phyloP scores from a whole-genome alignment of 2,113 vertebrate genomes.

The Paralichthys olivaceus region DNA sequence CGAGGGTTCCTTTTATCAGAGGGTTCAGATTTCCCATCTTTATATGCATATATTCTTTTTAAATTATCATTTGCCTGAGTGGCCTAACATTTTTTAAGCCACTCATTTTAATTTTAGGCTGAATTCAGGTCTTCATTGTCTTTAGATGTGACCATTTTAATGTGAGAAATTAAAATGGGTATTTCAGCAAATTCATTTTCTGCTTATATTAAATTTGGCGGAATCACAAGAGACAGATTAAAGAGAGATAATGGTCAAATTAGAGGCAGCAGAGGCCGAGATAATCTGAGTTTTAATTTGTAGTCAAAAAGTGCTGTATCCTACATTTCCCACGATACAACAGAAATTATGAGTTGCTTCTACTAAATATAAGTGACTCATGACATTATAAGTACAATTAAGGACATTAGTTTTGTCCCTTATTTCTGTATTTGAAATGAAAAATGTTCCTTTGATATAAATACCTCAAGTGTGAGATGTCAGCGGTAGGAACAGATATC shows the following conservation, averaged over 20 bases:
- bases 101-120: background rate
- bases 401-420: background rate
- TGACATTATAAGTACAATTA: too few relatives aligned
- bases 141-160: background rate
- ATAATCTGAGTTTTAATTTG: background rate
- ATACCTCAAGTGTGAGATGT: background rate
- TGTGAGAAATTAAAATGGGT: background rate
- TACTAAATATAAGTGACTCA: too few relatives aligned
- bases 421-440: background rate
- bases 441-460: constrained; percentile 7
- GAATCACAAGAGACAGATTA: background rate
- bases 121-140: constrained; percentile 4
- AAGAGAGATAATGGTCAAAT: background rate
- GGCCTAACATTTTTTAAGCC: background rate
- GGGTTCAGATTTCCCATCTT: background rate
- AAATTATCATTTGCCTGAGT: background rate
- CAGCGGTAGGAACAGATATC: background rate
- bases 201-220: background rate
- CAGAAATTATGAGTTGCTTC: background rate
- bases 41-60: background rate
- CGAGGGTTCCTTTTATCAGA: constrained; percentile 7
- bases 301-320: background rate
- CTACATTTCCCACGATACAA: constrained; percentile 1
- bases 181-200: background rate
- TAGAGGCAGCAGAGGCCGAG: background rate